Evolutionary conservation across 2,888 invertebrate genomes (phyloP).

Genomic region (Dryococelus australis): DNA sequence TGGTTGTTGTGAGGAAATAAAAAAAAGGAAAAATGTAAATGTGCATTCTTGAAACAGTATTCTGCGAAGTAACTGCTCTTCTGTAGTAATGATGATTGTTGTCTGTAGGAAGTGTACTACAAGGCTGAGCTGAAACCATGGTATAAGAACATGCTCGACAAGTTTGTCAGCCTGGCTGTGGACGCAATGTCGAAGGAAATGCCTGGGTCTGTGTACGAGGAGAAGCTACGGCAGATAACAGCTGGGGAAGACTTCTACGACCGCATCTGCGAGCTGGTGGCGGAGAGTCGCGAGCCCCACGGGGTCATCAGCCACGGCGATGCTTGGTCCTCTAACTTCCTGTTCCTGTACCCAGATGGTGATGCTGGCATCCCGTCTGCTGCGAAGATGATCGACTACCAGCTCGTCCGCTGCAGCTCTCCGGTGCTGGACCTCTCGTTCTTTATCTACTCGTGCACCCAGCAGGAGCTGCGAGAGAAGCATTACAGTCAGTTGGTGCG

Average conservation of each 20-base stretch:
- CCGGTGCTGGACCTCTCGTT: constrained; percentile 39
- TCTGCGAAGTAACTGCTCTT: too few relatives aligned
- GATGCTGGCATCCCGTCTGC: constrained; percentile 55
- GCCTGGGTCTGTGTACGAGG: constrained; percentile 65
- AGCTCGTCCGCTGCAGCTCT: constrained; percentile 62
- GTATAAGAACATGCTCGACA: constrained; percentile 65
- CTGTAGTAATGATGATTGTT: too few relatives aligned
- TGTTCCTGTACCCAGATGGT: constrained; percentile 59
- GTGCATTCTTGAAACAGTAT: too few relatives aligned
- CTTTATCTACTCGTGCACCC: constrained; percentile 45
- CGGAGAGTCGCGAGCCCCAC: constrained; percentile 51
- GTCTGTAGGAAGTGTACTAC: constrained; percentile 65
- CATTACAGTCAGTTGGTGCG: constrained; percentile 68
- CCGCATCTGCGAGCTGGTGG: constrained; percentile 60
- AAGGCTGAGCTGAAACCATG: constrained; percentile 63
- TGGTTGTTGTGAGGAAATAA: too few relatives aligned
- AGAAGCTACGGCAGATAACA: constrained; percentile 64
- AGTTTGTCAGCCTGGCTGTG: constrained; percentile 63
- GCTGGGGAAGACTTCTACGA: constrained; percentile 32
- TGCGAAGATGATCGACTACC: constrained; percentile 74
- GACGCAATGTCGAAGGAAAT: constrained; percentile 72
- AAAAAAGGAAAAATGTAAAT: too few relatives aligned
- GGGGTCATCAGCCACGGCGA: constrained; percentile 75
- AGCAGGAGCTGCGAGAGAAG: constrained; percentile 63
- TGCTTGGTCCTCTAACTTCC: constrained; percentile 78